phyloP scores from a whole-genome alignment of 2,113 vertebrate species.

The Corydoras sp. region DNA sequence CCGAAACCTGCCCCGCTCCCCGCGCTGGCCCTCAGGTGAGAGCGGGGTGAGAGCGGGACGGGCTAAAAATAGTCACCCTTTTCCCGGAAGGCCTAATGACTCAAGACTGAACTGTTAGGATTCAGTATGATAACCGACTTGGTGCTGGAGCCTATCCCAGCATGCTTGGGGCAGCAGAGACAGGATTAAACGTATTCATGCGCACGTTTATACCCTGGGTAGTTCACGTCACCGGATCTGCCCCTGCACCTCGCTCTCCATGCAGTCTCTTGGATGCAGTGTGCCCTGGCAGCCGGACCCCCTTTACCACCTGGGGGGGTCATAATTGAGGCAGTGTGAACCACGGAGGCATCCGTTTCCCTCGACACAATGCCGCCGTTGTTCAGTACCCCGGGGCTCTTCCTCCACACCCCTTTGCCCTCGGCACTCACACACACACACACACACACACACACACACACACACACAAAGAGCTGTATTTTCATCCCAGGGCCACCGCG shows the following conservation, averaged over 20 bases:
- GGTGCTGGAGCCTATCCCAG: too few species aligned
- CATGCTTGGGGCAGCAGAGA: too few species aligned
- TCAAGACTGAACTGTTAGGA: too few species aligned
- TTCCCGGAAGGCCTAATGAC: too few species aligned
- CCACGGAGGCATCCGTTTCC: neutral
- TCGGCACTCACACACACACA: too few species aligned
- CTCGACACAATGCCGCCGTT: neutral
- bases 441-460: neutral
- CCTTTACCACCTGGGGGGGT: neutral
- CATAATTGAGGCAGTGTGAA: neutral
- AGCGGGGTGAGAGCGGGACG: too few species aligned
- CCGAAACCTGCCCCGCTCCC: neutral
- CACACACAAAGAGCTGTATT: neutral
- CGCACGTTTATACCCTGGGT: too few species aligned
- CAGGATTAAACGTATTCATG: too few species aligned
- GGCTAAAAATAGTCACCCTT: neutral
- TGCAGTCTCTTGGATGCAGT: neutral
- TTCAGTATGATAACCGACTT: too few species aligned
- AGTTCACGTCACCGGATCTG: too few species aligned
- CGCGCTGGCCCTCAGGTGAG: neutral
- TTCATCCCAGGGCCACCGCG: neutral
- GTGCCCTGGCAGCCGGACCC: neutral
- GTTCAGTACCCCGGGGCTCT: neutral
- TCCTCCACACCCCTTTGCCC: too few species aligned
- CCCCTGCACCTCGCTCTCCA: too few species aligned